Percentiles rank a stretch among this genome's conserved stretches.
These are phyloP conservation scores for Erethizon dorsatum DNA, from an alignment of 2,797 vertebrate species.

Conservation along the genomic window DNA sequence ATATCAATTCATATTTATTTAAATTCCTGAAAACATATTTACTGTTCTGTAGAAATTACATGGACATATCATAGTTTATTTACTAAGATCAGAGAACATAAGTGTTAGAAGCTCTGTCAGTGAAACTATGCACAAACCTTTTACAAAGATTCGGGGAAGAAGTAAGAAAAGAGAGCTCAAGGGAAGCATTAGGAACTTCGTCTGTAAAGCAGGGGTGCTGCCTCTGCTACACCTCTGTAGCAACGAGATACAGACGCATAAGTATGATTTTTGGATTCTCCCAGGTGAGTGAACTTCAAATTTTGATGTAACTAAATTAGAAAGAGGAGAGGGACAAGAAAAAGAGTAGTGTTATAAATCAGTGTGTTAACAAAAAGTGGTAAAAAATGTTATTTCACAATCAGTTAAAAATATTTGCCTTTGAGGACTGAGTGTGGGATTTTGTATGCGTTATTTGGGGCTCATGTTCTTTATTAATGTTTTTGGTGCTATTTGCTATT, in stretches of 20 bases:
- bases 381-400: background rate
- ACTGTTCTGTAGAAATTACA: background rate
- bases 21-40: background rate
- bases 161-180: background rate
- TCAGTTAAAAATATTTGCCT: slow-evolving; percentile 28
- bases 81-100: background rate
- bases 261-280: background rate
- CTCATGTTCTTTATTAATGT: background rate
- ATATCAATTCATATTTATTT: background rate
- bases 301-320: background rate
- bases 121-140: background rate
- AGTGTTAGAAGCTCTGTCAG: background rate
- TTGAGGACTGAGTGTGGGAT: background rate
- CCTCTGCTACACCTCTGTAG: background rate
- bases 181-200: background rate
- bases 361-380: background rate
- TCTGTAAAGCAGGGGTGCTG: background rate
- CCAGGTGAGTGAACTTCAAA: background rate
- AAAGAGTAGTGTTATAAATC: background rate
- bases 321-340: background rate
- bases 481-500: background rate
- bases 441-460: background rate
- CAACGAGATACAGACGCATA: background rate
- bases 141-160: background rate
- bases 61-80: background rate